Base-by-base conservation (phyloP, 1,140 invertebrate genomes). In the Anastrepha ludens region DNA sequence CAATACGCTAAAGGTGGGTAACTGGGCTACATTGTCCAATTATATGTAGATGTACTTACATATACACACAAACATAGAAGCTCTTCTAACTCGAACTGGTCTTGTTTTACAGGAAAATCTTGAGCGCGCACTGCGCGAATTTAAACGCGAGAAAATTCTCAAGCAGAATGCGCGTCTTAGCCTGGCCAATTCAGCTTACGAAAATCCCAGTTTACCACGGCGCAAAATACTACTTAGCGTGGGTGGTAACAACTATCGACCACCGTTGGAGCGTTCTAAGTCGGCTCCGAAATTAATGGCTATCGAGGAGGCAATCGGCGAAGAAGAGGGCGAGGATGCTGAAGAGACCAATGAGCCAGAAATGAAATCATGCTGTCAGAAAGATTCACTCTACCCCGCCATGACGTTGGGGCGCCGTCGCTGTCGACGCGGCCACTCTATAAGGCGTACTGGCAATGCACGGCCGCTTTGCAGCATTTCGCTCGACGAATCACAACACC, bases 81-180 rank as follows among this genome's bases (percentile, higher is more conserved):
- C n/a, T 81, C 4, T 78, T 29, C 29, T 29, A 29, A 58, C 17
- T 55, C 11, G 8, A 44, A 3, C 17, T 44, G 29, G 4, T 62
- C 44, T 41, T 5, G 1, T 67, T n/a, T 17, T 62, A 3, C 92
- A 95, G 91, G 91, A 95, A 93, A 94, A 96, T 95, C 93, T 97
- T 94, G 94, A 96, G 58, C 96, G 97, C 91, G 98, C 99, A 1
- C 95, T 99, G 86, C 95, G 96, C 88, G 98, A 99, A 94, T 99
- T 99, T 94, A 97, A 98, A 90, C 95, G 97, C 86, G 98, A 99
- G 92, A 99, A 99, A 94, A 96, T 98, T 89, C 96, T 96, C 15
- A 96, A 97, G 90, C 98, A 99, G 94, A 99, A 99, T 91, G 98
- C 98, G 8, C 95, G 98, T 88, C 94, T 99, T n/a, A 98, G 97